Evolutionary conservation across 1,140 invertebrate genomes (phyloP), one percentile per base, ranked within the genome.

Genomic region (Pogonus chalceus): DNA sequence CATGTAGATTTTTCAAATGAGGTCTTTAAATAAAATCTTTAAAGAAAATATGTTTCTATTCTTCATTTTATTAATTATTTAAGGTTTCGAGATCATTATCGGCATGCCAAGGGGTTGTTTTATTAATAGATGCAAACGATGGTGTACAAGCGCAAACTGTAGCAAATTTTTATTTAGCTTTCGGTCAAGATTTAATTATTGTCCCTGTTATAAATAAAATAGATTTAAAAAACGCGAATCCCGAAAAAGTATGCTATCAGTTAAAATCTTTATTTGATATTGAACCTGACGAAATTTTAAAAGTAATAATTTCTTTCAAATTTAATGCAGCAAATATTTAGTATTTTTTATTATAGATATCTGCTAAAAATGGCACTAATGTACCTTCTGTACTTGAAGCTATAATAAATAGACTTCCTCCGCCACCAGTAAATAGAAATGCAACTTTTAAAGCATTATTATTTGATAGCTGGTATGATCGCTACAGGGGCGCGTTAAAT

Each of bases 1-100:
- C 96, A 99, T 79, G 95, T 98, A 10, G 96, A 99, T 72, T 99
- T 99, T 74, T 85, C 88, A 2, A 96, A 92, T 75, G 96, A 99
- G 80, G 96, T 98, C 62, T 61, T 46, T 56, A 21, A 56, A 20
- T 55, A 18, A 23, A 16, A 48, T 24, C 4, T 48, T 14, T 35
- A 23, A 26, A 20, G 14, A 49, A 51, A 53, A 37, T 20, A 35
- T 51, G 18, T 56, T 59, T 59, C 20, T 48, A 7, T 4, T 31
- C 26, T 31, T 7, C 26, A 31, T 14, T 47, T 39, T 10, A 26
- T 9, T 18, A 23, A 54, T 23, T 24, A 9, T 43, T 53, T 10
- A 23, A 81, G 80, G 81, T 83, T n/a, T 79, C 86, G 2, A 74
- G 88, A 43, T 96, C 92, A 26, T 75, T 98, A 56, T 78, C 84